Percentiles rank a stretch among this genome's conserved stretches.
phyloP scores from a whole-genome alignment of 2,113 vertebrate genomes.

The Pagrus major region DNA sequence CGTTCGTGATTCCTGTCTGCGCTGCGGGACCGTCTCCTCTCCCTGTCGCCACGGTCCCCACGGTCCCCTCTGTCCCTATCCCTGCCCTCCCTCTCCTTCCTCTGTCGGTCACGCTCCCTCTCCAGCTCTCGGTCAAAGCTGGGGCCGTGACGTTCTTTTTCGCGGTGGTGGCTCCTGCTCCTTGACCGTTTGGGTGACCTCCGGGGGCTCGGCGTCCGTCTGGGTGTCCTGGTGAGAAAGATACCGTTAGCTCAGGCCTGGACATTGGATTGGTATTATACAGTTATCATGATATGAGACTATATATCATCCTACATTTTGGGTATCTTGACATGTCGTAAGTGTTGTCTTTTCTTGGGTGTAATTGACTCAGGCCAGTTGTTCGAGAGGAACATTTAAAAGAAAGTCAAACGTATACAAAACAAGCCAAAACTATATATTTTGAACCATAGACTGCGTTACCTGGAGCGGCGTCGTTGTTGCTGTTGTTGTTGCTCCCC shows the following conservation, averaged over 20 bases:
- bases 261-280: too few species aligned
- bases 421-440: neutral
- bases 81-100: slow-evolving; percentile 92
- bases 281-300: too few species aligned
- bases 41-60: slow-evolving; percentile 70
- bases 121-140: slow-evolving; percentile 97
- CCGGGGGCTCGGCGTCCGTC: slow-evolving; percentile 90
- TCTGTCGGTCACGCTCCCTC: slow-evolving; percentile 94
- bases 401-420: neutral
- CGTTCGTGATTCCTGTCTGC: slow-evolving; percentile 72
- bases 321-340: too few species aligned
- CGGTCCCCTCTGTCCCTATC: slow-evolving; percentile 90
- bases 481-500: too few species aligned
- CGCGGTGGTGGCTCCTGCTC: slow-evolving; percentile 94
- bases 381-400: neutral
- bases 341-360: too few species aligned
- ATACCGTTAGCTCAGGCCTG: neutral
- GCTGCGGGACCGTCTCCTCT: slow-evolving; percentile 77
- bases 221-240: slow-evolving; percentile 87
- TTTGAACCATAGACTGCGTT: slow-evolving; percentile 18
- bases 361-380: neutral
- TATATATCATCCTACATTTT: too few species aligned
- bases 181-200: slow-evolving; percentile 94
- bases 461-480: slow-evolving; percentile 93
- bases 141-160: slow-evolving; percentile 90